Evolutionary conservation across 2,113 vertebrate species (phyloP).

Genomic region (Serinus canaria): DNA sequence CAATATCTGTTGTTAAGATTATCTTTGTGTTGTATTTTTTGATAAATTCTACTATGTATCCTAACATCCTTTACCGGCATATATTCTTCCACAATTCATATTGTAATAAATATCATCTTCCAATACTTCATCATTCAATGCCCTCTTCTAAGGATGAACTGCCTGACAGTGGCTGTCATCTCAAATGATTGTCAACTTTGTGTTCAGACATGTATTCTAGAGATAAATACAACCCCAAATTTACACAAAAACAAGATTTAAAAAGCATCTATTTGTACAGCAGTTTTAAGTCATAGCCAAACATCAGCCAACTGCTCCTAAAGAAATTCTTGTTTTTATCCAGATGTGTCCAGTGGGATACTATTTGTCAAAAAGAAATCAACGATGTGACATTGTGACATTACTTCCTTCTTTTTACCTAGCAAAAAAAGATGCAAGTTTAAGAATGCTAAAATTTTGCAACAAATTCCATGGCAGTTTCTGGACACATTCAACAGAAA

Average conservation of each 20-base stretch:
- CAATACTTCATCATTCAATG: background rate
- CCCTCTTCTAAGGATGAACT: background rate
- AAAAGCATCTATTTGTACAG: background rate
- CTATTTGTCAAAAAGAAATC: slow-evolving; percentile 10
- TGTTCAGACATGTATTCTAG: background rate
- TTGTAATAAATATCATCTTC: background rate
- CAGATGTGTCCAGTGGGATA: background rate
- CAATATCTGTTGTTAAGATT: background rate
- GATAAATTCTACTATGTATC: background rate
- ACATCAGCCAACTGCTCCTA: background rate
- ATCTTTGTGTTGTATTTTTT: background rate
- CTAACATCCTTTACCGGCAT: background rate
- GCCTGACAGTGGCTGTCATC: background rate
- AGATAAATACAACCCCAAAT: background rate
- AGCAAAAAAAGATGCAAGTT: background rate
- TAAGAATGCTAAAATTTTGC: background rate
- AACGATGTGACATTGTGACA: background rate
- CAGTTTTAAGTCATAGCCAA: background rate
- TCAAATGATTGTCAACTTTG: background rate
- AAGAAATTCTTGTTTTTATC: background rate
- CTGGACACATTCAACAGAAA: background rate
- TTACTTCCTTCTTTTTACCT: background rate
- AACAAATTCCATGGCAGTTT: background rate
- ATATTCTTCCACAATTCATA: background rate
- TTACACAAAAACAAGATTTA: background rate